A percentile compares a stretch with the other conserved stretches of the same genome.
phyloP scores from a whole-genome alignment of 2,113 vertebrate genomes.

The Psophia crepitans region DNA sequence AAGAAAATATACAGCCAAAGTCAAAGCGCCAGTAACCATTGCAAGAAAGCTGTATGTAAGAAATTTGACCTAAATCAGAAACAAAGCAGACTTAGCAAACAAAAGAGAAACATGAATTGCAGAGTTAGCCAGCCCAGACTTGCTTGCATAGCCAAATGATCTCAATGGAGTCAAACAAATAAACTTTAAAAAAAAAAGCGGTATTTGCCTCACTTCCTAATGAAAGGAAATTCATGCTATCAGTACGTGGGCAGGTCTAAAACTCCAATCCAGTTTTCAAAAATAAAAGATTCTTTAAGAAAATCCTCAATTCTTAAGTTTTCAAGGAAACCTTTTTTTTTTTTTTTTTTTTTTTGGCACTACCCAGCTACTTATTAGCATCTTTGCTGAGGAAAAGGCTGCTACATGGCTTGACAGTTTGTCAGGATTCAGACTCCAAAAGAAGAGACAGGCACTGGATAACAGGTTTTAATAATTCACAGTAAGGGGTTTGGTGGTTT shows the following conservation, averaged over 20 bases:
- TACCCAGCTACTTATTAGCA: neutral
- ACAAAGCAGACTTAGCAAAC: neutral
- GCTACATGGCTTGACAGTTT: neutral
- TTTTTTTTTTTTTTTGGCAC: neutral
- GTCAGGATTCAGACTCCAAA: neutral
- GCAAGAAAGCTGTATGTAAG: neutral
- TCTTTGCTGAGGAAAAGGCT: neutral
- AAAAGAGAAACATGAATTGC: neutral
- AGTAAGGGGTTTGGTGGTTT: neutral
- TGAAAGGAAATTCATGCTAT: neutral
- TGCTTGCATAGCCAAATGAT: neutral
- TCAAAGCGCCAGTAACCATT: neutral
- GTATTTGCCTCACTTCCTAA: neutral
- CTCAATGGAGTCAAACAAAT: neutral
- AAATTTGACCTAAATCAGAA: neutral
- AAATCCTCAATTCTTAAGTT: neutral
- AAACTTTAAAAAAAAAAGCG: neutral
- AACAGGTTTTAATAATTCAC: neutral
- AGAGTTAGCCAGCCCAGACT: neutral
- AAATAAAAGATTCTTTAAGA: neutral
- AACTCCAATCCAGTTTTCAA: neutral
- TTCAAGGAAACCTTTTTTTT: neutral
- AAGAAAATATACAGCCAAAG: neutral
- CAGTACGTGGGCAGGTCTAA: neutral
- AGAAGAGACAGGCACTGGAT: neutral